phyloP scores from a whole-genome alignment of 2,113 vertebrate species.

The Toxostoma redivivum region DNA sequence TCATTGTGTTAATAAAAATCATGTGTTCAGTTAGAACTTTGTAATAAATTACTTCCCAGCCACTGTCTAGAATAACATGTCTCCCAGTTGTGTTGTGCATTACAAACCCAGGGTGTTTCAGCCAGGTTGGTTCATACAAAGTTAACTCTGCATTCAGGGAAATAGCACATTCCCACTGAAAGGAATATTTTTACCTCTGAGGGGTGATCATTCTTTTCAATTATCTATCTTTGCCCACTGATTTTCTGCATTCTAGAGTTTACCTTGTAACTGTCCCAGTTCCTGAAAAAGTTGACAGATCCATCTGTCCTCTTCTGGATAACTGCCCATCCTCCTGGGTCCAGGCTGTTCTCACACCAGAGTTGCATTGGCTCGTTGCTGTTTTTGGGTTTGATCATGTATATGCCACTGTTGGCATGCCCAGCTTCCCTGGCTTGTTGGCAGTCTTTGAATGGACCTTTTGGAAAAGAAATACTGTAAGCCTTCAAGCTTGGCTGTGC shows the following conservation, averaged over 20 bases:
- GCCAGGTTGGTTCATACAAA: background rate
- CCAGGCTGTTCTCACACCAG: slow-evolving; percentile 95
- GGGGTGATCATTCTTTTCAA: background rate
- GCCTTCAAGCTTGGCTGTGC: background rate
- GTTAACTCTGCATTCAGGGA: background rate
- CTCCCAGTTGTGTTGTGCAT: background rate
- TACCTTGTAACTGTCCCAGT: slow-evolving; percentile 99
- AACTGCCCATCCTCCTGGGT: slow-evolving; percentile 96
- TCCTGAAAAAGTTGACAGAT: slow-evolving; percentile 97
- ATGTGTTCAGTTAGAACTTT: background rate
- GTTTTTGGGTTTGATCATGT: slow-evolving; percentile 86
- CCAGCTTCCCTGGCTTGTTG: slow-evolving; percentile 89
- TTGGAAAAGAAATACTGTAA: background rate
- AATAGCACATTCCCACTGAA: background rate
- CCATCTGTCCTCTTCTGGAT: slow-evolving; percentile 94
- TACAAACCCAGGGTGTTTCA: background rate
- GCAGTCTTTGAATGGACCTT: slow-evolving; percentile 95
- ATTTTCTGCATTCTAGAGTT: background rate
- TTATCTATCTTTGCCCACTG: background rate
- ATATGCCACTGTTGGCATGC: slow-evolving; percentile 90
- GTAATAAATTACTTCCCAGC: background rate
- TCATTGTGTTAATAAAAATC: background rate
- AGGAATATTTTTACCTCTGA: background rate
- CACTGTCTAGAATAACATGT: background rate
- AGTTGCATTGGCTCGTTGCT: slow-evolving; percentile 85